These are phyloP conservation scores for Zophobas atratus DNA, from an alignment of 1,140 invertebrate genomes.

Conservation along the genomic window DNA sequence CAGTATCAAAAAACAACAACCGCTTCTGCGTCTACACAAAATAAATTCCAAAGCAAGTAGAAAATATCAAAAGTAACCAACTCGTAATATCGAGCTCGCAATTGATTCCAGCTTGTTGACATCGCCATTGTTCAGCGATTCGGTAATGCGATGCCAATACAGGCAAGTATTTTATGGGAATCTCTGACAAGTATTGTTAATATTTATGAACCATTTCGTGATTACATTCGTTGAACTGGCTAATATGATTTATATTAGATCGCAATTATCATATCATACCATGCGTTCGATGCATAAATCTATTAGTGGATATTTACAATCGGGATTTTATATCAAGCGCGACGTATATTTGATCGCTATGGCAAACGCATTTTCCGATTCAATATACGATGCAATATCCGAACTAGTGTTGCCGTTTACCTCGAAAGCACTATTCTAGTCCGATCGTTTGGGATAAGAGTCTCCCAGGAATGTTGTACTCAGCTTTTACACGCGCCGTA, in stretches of 20 bases:
- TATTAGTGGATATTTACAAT: conserved; percentile 50
- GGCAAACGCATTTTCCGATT: conserved; percentile 28
- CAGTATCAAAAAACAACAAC: conserved; percentile 9
- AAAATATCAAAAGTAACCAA: conserved; percentile 28
- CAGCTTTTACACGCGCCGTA: too few species aligned
- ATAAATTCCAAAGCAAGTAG: conserved; percentile 14
- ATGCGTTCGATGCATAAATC: conserved; percentile 52
- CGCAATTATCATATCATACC: conserved; percentile 61
- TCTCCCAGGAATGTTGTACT: too few species aligned
- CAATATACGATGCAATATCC: conserved; percentile 12
- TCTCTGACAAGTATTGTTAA: conserved; percentile 61
- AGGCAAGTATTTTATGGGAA: conserved; percentile 53
- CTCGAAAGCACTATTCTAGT: background rate
- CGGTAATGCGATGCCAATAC: conserved; percentile 49
- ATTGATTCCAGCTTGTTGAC: conserved; percentile 56
- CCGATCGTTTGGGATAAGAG: too few species aligned
- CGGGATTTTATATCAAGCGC: conserved; percentile 42
- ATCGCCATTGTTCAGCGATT: conserved; percentile 52
- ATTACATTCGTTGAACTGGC: conserved; percentile 59
- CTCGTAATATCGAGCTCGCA: conserved; percentile 40
- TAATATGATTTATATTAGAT: conserved; percentile 62
- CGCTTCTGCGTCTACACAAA: conserved; percentile 19
- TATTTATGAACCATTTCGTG: conserved; percentile 59
- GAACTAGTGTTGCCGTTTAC: background rate
- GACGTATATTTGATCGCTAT: conserved; percentile 37